A percentile compares a stretch with the other conserved stretches of the same genome.
phyloP scores from a whole-genome alignment of 2,113 vertebrate species.

The Pleuronectes platessa region DNA sequence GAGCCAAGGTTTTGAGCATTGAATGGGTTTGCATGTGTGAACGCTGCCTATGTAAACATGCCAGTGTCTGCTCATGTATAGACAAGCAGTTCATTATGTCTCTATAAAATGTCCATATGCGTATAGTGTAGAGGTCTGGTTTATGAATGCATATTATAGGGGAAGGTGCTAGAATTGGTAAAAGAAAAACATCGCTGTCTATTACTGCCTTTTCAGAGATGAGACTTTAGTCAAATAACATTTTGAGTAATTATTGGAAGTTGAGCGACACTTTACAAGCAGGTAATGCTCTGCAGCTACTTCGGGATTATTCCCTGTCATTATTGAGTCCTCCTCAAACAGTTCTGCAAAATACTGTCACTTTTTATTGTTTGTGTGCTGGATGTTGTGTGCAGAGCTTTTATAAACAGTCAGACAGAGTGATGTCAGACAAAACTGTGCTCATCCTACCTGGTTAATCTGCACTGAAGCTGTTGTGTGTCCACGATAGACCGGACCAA shows the following conservation, averaged over 20 bases:
- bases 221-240: neutral
- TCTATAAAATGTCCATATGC: neutral
- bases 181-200: neutral
- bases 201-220: neutral
- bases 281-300: no score
- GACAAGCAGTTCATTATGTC: neutral
- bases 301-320: no score
- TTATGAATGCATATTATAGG: neutral
- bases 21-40: neutral
- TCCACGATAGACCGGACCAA: no score
- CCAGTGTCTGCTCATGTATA: neutral
- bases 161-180: neutral
- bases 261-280: neutral
- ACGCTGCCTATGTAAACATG: neutral
- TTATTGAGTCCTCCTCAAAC: no score
- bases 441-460: no score
- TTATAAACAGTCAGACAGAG: no score
- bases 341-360: no score
- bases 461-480: no score
- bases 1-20: neutral
- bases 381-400: no score
- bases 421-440: no score
- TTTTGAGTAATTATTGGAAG: neutral
- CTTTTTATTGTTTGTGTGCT: no score
- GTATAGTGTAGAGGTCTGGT: neutral